phyloP scores from a whole-genome alignment of 2,113 vertebrate genomes.

The Megatriorchis doriae region DNA sequence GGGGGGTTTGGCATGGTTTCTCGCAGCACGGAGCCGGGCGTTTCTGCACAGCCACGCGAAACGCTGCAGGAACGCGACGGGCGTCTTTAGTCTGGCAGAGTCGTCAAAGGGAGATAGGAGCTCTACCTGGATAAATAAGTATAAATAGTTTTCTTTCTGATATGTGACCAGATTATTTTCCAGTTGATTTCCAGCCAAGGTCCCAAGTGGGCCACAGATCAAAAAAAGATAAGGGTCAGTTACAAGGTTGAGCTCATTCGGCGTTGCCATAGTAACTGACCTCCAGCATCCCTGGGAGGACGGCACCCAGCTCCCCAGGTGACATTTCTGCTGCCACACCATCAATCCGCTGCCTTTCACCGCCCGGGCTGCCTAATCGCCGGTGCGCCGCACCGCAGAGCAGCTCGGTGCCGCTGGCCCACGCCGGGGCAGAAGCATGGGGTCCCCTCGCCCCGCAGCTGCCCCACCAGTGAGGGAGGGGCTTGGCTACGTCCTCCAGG shows the following conservation, averaged over 20 bases:
- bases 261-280: slow-evolving; percentile 95
- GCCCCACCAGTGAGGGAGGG: not conserved
- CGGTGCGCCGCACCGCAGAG: slow-evolving; percentile 34
- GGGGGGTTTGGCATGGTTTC: not conserved
- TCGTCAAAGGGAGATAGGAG: slow-evolving; percentile 1
- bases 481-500: slow-evolving; percentile 57
- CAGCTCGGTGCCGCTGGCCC: not conserved
- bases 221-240: slow-evolving; percentile 95
- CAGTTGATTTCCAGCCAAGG: slow-evolving; percentile 81
- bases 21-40: not conserved
- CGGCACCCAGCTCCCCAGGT: slow-evolving; percentile 85
- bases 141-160: slow-evolving; percentile 79
- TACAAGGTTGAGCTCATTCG: slow-evolving; percentile 88
- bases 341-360: slow-evolving; percentile 82
- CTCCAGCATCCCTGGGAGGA: slow-evolving; percentile 89
- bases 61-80: not conserved
- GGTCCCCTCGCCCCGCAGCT: not conserved
- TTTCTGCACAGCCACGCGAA: not conserved
- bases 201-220: slow-evolving; percentile 82
- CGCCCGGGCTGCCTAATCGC: slow-evolving; percentile 70
- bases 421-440: rapidly evolving
- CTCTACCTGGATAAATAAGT: slow-evolving; percentile 73
- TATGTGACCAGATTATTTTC: slow-evolving; percentile 84
- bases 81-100: not conserved
- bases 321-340: slow-evolving; percentile 77